Evolutionary conservation across 2,797 vertebrate genomes (phyloP).

Genomic region (Sebastes minor): DNA sequence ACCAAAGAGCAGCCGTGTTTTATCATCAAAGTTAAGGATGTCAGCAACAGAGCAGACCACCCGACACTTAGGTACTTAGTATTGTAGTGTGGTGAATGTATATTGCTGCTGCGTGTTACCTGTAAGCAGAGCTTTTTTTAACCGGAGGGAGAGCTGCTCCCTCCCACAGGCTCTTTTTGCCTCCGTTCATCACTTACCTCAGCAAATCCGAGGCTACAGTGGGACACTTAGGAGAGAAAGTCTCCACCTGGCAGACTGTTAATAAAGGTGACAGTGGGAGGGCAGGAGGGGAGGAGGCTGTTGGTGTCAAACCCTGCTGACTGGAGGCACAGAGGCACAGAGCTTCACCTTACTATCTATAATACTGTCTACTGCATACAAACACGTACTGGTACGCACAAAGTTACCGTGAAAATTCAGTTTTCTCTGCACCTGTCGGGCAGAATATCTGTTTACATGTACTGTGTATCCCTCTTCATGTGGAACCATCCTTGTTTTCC

Average conservation of each 20-base stretch:
- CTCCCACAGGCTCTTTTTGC: slow-evolving; percentile 31
- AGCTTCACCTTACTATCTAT: slow-evolving; percentile 22
- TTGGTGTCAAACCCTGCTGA: slow-evolving; percentile 64
- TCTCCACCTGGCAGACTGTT: slow-evolving; percentile 73
- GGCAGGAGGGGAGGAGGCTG: slow-evolving; percentile 41
- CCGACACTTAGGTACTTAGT: neutral
- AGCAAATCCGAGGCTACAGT: slow-evolving; percentile 54
- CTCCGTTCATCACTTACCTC: slow-evolving; percentile 67
- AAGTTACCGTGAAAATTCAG: neutral
- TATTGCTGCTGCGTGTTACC: slow-evolving; percentile 24
- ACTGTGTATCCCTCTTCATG: slow-evolving; percentile 13
- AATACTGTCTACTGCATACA: neutral
- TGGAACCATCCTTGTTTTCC: slow-evolving; percentile 36
- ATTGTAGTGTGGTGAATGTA: slow-evolving; percentile 4
- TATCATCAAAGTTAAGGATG: neutral
- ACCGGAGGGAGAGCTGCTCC: slow-evolving; percentile 13
- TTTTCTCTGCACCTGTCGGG: slow-evolving; percentile 14
- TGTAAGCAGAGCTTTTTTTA: slow-evolving; percentile 36
- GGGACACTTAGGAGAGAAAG: slow-evolving; percentile 53
- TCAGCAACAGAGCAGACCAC: neutral
- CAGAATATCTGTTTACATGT: slow-evolving; percentile 28
- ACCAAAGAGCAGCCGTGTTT: neutral
- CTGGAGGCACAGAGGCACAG: slow-evolving; percentile 19
- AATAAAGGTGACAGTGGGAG: slow-evolving; percentile 76
- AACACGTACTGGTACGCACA: neutral